Evolutionary conservation across 2,113 vertebrate genomes (phyloP).

Genomic region (Thalassarche chlororhynchos): DNA sequence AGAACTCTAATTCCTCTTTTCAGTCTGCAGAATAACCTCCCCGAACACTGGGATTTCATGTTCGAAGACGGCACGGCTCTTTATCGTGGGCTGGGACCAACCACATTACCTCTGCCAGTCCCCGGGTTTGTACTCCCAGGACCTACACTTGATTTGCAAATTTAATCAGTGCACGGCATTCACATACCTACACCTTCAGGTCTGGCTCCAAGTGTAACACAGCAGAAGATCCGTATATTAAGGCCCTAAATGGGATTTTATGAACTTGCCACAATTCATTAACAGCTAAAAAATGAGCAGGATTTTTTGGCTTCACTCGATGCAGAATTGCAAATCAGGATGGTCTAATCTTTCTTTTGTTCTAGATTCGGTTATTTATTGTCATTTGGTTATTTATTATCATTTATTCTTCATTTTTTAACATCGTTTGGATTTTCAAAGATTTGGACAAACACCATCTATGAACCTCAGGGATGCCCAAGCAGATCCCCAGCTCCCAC

Average conservation of each 20-base stretch:
- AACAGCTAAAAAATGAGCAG: background rate
- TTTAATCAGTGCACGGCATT: background rate
- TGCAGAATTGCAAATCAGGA: background rate
- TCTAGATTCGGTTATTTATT: background rate
- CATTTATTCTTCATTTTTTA: background rate
- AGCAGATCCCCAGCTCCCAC: background rate
- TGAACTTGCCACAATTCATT: background rate
- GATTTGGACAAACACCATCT: background rate
- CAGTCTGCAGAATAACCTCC: background rate
- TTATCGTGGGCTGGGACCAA: background rate
- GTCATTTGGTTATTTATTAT: background rate
- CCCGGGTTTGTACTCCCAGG: background rate
- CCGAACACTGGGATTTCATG: background rate
- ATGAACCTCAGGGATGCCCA: background rate
- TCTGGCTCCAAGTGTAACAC: background rate
- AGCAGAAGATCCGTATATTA: background rate
- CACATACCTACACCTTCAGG: background rate
- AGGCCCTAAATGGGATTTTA: background rate
- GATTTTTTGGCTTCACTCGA: background rate
- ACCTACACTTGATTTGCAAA: background rate
- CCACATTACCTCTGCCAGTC: background rate
- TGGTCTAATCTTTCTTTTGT: background rate
- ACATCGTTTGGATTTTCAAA: background rate
- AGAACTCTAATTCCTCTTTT: conserved; percentile 20
- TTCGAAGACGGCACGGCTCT: background rate